These are phyloP conservation scores for Bolborhynchus lineola DNA, from an alignment of 2,113 vertebrate species.

Conservation along the genomic window DNA sequence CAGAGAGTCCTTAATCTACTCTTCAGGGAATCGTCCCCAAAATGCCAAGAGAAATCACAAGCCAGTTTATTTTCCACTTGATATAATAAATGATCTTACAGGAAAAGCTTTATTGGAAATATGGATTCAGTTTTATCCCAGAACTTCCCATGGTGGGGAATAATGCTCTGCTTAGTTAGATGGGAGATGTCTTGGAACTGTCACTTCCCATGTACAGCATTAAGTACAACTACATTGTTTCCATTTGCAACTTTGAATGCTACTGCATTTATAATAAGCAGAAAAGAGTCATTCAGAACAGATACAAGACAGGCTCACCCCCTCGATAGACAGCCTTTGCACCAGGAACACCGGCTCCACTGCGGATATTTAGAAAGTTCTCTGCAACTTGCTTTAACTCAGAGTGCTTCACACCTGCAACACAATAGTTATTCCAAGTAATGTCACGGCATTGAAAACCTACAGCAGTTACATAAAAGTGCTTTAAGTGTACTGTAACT, in stretches of 20 bases:
- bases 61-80: neutral
- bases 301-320: constrained; percentile 72
- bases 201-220: neutral
- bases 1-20: neutral
- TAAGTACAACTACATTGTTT: neutral
- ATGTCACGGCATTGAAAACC: neutral
- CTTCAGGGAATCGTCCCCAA: neutral
- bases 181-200: neutral
- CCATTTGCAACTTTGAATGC: neutral
- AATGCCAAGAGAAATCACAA: neutral
- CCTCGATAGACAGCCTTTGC: constrained; percentile 84
- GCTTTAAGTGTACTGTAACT: neutral
- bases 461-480: neutral
- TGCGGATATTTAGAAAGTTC: constrained; percentile 93
- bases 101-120: neutral
- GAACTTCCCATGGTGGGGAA: neutral
- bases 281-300: neutral
- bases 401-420: constrained; percentile 86
- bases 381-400: constrained; percentile 91
- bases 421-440: neutral
- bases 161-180: neutral
- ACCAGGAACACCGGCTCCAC: constrained; percentile 81
- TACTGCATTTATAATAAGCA: neutral
- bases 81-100: neutral
- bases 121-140: neutral